Percentiles rank a stretch among this genome's conserved stretches.
These are phyloP conservation scores for Desmophyllum pertusum DNA, from an alignment of 92 coral and sea anemone species.

Conservation along the genomic window DNA sequence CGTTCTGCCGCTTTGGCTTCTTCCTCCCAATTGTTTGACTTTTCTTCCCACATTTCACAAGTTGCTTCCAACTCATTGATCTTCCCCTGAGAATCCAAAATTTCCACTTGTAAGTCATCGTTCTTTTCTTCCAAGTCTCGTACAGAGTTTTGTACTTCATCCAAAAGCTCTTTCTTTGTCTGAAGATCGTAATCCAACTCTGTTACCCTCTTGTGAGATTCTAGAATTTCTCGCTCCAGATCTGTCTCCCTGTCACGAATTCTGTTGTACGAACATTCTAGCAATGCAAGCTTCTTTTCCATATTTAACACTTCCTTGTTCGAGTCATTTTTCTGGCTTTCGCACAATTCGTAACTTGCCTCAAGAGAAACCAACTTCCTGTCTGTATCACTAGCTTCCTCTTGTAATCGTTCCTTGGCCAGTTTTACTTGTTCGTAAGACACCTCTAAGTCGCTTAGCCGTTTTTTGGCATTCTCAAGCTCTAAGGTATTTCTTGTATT, in stretches of 20 bases:
- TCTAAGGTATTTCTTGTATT: slow-evolving; percentile 57
- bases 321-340: slow-evolving; percentile 65
- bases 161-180: slow-evolving; percentile 55
- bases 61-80: slow-evolving; percentile 69
- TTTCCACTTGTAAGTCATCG: slow-evolving; percentile 60
- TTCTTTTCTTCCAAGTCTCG: slow-evolving; percentile 61
- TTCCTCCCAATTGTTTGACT: slow-evolving; percentile 65
- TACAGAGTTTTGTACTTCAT: slow-evolving; percentile 40
- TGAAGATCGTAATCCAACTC: slow-evolving; percentile 70
- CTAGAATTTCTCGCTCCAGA: slow-evolving; percentile 70
- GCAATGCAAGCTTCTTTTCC: slow-evolving; percentile 62
- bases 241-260: slow-evolving; percentile 67
- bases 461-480: slow-evolving; percentile 49
- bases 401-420: slow-evolving; percentile 55
- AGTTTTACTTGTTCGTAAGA: slow-evolving; percentile 35
- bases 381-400: slow-evolving; percentile 52
- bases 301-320: slow-evolving; percentile 66
- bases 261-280: slow-evolving; percentile 66
- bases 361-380: slow-evolving; percentile 62
- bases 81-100: slow-evolving; percentile 66
- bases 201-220: slow-evolving; percentile 69
- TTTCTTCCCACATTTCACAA: slow-evolving; percentile 67
- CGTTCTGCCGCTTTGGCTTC: slow-evolving; percentile 55
- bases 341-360: slow-evolving; percentile 75
- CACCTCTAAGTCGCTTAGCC: slow-evolving; percentile 51